These are phyloP conservation scores for Otocyon megalotis DNA, from an alignment of 2,113 vertebrate genomes.

Conservation along the genomic window DNA sequence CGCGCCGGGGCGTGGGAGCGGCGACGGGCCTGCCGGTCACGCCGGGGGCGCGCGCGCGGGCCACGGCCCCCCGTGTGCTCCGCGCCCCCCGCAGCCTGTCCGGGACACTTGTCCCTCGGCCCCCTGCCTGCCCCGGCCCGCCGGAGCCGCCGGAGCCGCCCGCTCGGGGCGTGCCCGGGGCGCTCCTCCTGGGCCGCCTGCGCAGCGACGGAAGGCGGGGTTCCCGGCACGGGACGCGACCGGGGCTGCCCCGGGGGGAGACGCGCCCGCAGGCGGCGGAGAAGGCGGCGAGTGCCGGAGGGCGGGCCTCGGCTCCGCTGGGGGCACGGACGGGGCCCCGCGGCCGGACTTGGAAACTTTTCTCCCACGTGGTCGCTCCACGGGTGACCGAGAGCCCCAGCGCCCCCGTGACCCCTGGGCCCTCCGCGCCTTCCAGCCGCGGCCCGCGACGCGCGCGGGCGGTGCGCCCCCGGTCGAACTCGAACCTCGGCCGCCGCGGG, in stretches of 20 bases:
- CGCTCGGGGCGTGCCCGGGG: accelerated
- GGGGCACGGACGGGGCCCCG: not conserved
- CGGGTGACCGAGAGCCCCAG: constrained; percentile 49
- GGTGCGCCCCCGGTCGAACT: not conserved
- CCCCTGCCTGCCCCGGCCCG: not conserved
- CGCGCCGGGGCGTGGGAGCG: not conserved
- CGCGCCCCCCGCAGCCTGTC: too few species aligned
- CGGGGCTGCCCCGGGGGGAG: not conserved
- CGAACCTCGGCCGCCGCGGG: not conserved
- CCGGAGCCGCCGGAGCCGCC: accelerated
- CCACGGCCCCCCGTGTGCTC: not conserved
- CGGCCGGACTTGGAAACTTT: constrained; percentile 64
- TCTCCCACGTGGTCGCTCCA: constrained; percentile 43
- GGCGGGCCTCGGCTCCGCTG: not conserved
- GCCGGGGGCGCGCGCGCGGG: not conserved
- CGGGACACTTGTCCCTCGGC: constrained; percentile 30
- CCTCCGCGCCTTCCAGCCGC: not conserved
- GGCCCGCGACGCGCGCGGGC: not conserved
- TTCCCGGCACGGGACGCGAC: not conserved
- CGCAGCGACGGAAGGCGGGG: too few species aligned
- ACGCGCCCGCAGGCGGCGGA: not conserved
- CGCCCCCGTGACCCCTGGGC: not conserved
- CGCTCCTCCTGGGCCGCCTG: not conserved
- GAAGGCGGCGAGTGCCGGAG: not conserved
- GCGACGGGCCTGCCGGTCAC: not conserved